These are phyloP conservation scores for Amniataba percoides DNA, from an alignment of 2,797 vertebrate species.

Conservation along the genomic window DNA sequence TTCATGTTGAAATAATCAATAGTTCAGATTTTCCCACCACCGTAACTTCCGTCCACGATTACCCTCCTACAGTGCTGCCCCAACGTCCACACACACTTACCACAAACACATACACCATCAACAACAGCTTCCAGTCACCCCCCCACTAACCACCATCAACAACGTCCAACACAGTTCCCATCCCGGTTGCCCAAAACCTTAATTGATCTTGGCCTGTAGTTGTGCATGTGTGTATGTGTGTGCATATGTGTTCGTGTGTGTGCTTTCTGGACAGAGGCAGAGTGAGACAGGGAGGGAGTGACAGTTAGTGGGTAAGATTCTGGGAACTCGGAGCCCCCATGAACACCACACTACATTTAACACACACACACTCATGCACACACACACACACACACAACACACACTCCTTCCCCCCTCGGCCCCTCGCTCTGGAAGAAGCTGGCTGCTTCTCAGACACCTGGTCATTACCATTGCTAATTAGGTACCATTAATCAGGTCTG, in stretches of 20 bases:
- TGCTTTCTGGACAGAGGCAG: conserved; percentile 84
- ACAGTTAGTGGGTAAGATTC: conserved; percentile 92
- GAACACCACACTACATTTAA: conserved; percentile 60
- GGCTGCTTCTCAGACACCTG: conserved; percentile 98
- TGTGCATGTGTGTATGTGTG: conserved; percentile 22
- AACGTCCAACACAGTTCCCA: conserved; percentile 68
- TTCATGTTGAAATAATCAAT: neutral
- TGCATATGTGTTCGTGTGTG: conserved; percentile 41
- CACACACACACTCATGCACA: conserved; percentile 37
- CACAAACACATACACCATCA: conserved; percentile 22
- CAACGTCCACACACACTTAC: conserved; percentile 9
- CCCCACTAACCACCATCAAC: conserved; percentile 38
- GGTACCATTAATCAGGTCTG: conserved; percentile 97
- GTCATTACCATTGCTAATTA: conserved; percentile 99
- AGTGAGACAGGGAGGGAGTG: conserved; percentile 68
- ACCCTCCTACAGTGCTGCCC: neutral
- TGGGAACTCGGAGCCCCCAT: conserved; percentile 89
- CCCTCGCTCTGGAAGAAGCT: conserved; percentile 94
- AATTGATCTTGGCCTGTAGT: conserved; percentile 91
- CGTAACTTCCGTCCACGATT: neutral
- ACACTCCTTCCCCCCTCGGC: conserved; percentile 46
- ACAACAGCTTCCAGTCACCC: conserved; percentile 41
- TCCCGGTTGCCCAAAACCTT: conserved; percentile 88
- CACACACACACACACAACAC: conserved; percentile 26
- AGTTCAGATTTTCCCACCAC: neutral